phyloP scores from a whole-genome alignment of 2,888 invertebrate genomes.

The Heliconius ethilla region DNA sequence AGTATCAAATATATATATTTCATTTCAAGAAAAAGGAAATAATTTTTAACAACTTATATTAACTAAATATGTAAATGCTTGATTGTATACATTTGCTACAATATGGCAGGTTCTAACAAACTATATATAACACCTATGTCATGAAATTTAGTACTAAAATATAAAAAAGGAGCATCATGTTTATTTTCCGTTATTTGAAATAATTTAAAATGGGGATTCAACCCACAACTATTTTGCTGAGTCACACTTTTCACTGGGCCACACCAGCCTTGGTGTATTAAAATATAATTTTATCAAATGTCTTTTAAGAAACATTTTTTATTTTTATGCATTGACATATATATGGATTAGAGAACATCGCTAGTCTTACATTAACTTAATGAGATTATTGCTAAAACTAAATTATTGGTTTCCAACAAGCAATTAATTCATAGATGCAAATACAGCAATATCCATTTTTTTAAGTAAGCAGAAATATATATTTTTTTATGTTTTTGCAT shows the following conservation, averaged over 20 bases:
- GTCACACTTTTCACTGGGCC: background rate
- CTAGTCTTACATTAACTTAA: constrained; percentile 49
- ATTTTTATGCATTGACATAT: constrained; percentile 35
- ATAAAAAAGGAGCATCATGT: constrained; percentile 25
- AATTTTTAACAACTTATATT: background rate
- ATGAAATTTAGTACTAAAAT: constrained; percentile 43
- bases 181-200: background rate
- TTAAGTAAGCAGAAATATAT: background rate
- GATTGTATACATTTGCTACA: constrained; percentile 23
- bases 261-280: constrained; percentile 30
- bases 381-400: constrained; percentile 57
- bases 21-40: constrained; percentile 2
- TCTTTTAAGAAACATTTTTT: constrained; percentile 27
- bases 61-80: constrained; percentile 37
- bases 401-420: constrained; percentile 51
- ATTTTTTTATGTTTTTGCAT: background rate
- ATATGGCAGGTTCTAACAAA: constrained; percentile 31
- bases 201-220: background rate
- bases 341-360: constrained; percentile 33
- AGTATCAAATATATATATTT: constrained; percentile 15
- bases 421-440: background rate
- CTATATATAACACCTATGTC: constrained; percentile 35
- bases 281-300: constrained; percentile 36
- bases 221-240: background rate
- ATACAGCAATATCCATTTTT: background rate